Base-by-base conservation (phyloP, 1,140 invertebrate genomes). In the Orussus abietinus region DNA sequence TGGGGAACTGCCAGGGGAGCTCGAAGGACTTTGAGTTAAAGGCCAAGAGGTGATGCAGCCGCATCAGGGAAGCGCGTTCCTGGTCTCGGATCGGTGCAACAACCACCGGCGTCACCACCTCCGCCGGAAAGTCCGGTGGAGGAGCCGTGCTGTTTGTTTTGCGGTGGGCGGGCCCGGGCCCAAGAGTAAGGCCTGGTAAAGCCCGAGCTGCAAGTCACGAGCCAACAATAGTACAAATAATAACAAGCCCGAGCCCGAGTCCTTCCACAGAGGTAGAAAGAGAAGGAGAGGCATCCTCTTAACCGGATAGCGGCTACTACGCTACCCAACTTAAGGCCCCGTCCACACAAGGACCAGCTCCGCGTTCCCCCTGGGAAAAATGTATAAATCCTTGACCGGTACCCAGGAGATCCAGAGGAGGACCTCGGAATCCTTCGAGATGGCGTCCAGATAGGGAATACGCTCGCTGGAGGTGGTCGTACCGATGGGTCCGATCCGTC, bases 151-250 rank as follows among this genome's bases (percentile, higher is more conserved):
- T 65, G 58, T 66, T 66, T 69, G 62, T 63, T 62, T 62, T 63
- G 45, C 54, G 53, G 63, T 64, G 54, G 64, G 63, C 64, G 64
- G 63, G 43, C 42, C 40, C 54, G 34, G 50, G 28, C 34, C 44
- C 44, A 35, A 47, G 29, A 46, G 42, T 38, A 44, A 38, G 42
- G 45, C 57, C 57, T 43, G 53, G 45, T 48, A 53, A 55, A 49
- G 35, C 26, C 56, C 49, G 45, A 60, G 55, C 53, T 69, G 69
- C 67, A 70, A 70, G 69, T 70, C 69, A 70, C 64, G 66, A 70
- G 60, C 62, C 58, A 68, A 72, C 69, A 70, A 72, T 72, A 68
- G 64, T 69, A 70, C 67, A 72, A 72, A 72, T 72, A 72, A 72
- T 69, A 70, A 70, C 64, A 70, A 69, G 60, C 53, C 53, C 35